Evolutionary conservation across 2,888 invertebrate species (phyloP).

Genomic region (Brachyptera putata): DNA sequence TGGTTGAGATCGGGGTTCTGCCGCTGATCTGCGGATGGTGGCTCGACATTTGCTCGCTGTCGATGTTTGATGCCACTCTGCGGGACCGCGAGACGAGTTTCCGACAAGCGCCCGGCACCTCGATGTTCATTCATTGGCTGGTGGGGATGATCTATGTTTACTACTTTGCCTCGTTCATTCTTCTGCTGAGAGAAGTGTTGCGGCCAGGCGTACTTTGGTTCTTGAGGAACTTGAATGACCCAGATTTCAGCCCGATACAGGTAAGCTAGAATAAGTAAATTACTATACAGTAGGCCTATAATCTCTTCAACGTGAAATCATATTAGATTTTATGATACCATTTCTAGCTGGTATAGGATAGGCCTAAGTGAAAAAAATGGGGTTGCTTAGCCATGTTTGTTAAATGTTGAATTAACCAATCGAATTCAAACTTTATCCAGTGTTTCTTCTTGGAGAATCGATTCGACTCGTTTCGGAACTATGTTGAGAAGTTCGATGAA

Average conservation of each 20-base stretch:
- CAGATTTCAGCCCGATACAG: constrained; percentile 98
- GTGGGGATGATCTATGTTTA: constrained; percentile 99
- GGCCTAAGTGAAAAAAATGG: too few species aligned
- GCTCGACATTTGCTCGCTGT: constrained; percentile 95
- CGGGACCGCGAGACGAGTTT: constrained; percentile 86
- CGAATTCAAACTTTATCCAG: too few species aligned
- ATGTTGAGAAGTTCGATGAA: too few species aligned
- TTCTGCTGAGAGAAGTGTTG: constrained; percentile 86
- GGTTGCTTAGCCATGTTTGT: too few species aligned
- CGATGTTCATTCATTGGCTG: constrained; percentile 98
- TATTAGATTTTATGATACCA: too few species aligned
- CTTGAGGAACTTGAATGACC: constrained; percentile 94
- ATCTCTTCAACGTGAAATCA: too few species aligned
- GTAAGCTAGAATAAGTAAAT: too few species aligned
- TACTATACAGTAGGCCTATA: too few species aligned
- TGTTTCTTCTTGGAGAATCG: too few species aligned
- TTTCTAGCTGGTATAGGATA: too few species aligned
- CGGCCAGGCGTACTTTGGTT: constrained; percentile 98
- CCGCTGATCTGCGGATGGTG: constrained; percentile 98
- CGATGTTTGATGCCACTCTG: constrained; percentile 84
- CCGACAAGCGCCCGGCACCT: constrained; percentile 88
- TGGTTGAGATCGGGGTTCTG: constrained; percentile 95
- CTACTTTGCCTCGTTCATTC: constrained; percentile 96
- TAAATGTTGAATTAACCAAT: too few species aligned
- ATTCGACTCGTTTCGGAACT: too few species aligned